Percentiles rank a stretch among this genome's conserved stretches.
Conservation (phyloP, 2,113 vertebrate genomes). For the Corythornis vintsioides region DNA sequence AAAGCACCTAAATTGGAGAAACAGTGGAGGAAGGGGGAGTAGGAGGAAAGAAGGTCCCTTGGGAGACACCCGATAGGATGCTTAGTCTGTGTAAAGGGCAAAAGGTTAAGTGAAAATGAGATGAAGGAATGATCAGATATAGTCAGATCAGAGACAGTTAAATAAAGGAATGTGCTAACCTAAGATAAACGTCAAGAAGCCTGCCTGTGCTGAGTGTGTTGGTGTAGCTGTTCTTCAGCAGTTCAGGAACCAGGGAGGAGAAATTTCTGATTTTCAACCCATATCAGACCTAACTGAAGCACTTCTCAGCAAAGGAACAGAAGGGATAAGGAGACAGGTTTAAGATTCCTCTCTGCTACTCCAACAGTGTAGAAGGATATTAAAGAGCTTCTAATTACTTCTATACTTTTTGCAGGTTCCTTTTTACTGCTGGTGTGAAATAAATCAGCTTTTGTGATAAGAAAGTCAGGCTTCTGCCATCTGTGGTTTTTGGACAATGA, state of each 20-base stretch:
- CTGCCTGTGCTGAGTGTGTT: neutral
- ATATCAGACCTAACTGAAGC: neutral
- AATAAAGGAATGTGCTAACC: constrained; percentile 51
- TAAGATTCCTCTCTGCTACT: neutral
- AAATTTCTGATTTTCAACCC: neutral
- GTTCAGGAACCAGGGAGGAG: neutral
- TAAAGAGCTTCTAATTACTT: neutral
- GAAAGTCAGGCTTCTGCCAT: neutral
- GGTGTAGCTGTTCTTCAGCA: neutral
- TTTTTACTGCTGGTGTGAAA: neutral
- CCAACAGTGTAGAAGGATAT: neutral
- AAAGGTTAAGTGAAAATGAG: constrained; percentile 71
- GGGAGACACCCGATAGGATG: constrained; percentile 41
- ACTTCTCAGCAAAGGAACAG: neutral
- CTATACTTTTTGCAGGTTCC: neutral
- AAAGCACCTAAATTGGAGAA: constrained; percentile 35
- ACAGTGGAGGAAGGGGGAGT: neutral
- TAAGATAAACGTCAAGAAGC: neutral
- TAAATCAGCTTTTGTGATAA: neutral
- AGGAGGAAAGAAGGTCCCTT: neutral
- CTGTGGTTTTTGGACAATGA: neutral
- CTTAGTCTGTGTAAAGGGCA: constrained; percentile 43
- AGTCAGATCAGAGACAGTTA: constrained; percentile 57
- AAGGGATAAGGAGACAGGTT: neutral
- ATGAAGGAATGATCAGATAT: constrained; percentile 62